Evolutionary conservation across 2,888 invertebrate species (phyloP).

Genomic region (Campoplex nolae): DNA sequence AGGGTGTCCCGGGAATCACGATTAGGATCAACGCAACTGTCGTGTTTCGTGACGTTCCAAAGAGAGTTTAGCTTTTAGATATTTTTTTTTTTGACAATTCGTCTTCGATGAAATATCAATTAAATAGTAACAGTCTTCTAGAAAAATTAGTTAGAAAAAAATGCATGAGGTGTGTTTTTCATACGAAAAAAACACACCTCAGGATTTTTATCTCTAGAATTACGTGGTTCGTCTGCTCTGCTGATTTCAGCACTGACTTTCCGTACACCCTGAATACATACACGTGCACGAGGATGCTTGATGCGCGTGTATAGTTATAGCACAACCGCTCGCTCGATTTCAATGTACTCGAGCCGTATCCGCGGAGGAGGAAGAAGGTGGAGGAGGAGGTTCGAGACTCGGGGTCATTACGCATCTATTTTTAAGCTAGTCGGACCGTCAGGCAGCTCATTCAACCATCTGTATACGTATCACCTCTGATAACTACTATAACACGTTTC

Average conservation of each 20-base stretch:
- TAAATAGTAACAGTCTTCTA: not conserved
- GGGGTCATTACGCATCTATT: conserved; percentile 65
- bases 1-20: conserved; percentile 1
- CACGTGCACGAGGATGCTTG: not conserved
- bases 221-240: not conserved
- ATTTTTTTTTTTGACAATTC: not conserved
- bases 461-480: conserved; percentile 1
- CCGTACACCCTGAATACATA: not conserved
- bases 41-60: not conserved
- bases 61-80: not conserved
- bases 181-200: not conserved
- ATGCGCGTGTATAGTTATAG: not conserved
- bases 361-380: not conserved
- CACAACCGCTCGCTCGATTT: not conserved
- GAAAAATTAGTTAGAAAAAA: not conserved
- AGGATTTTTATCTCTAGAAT: not conserved
- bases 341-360: conserved; percentile 10
- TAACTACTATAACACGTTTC: conserved; percentile 22
- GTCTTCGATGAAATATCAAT: not conserved
- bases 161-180: not conserved
- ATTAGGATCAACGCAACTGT: not conserved
- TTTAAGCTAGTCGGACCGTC: conserved; percentile 48
- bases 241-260: not conserved
- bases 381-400: conserved; percentile 26
- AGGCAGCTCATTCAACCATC: conserved; percentile 57